Percentiles rank a stretch among this genome's conserved stretches.
These are phyloP conservation scores for Erythrocercus mccallii DNA, from an alignment of 2,113 vertebrate genomes.

Conservation along the genomic window DNA sequence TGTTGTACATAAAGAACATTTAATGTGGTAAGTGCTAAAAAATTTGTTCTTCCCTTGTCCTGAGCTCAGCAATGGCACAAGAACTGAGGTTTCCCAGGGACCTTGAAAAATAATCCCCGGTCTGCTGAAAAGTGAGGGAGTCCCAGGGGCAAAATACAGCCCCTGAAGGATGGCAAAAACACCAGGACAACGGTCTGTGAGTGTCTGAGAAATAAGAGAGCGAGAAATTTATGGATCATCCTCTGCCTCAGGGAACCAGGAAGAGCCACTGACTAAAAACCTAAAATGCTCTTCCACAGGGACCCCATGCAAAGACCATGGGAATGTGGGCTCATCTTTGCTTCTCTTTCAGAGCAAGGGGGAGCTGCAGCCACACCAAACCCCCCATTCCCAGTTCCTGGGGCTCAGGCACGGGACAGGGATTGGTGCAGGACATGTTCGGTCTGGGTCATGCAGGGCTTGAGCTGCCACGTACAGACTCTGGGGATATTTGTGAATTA, in stretches of 20 bases:
- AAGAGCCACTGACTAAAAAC: not conserved
- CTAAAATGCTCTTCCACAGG: not conserved
- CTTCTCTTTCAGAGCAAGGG: not conserved
- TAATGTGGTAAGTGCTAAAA: not conserved
- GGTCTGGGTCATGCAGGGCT: too few species aligned
- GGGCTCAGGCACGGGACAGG: not conserved
- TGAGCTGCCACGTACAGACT: not conserved
- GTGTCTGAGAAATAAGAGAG: not conserved
- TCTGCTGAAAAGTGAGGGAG: not conserved
- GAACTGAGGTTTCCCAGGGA: not conserved
- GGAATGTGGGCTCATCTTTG: not conserved
- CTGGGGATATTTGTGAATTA: not conserved
- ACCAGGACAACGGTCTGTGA: not conserved
- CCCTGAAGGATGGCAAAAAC: not conserved
- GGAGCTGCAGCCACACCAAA: not conserved
- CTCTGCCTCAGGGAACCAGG: not conserved
- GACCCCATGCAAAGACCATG: not conserved
- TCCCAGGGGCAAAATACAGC: not conserved
- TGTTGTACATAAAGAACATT: not conserved
- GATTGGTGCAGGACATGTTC: accelerated
- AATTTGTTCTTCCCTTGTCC: not conserved
- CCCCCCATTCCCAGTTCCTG: not conserved
- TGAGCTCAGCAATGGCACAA: not conserved
- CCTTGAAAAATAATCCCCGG: not conserved
- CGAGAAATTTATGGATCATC: not conserved